phyloP scores from a whole-genome alignment of 2,888 invertebrate genomes.

The Bedellia somnulentella region DNA sequence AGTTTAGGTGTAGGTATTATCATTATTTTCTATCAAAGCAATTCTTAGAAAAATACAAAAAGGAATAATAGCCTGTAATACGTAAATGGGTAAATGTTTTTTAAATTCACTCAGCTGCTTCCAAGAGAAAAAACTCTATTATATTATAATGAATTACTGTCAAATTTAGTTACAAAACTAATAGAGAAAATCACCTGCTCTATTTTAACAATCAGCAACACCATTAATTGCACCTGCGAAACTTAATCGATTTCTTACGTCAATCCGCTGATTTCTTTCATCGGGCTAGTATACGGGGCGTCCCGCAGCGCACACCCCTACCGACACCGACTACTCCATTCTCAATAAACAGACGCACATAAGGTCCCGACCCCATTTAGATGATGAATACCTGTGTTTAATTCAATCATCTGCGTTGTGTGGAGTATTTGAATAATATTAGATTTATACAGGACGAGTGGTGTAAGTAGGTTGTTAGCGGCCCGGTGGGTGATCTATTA shows the following conservation, averaged over 20 bases:
- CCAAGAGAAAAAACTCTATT: too few species aligned
- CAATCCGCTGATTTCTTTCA: slow-evolving; percentile 19
- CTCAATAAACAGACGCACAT: slow-evolving; percentile 5
- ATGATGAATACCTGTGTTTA: slow-evolving; percentile 42
- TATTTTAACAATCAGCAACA: slow-evolving; percentile 16
- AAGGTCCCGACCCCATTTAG: slow-evolving; percentile 25
- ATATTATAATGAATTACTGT: too few species aligned
- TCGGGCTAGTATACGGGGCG: slow-evolving; percentile 18
- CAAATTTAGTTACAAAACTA: too few species aligned
- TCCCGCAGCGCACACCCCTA: slow-evolving; percentile 39
- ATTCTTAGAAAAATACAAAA: too few species aligned
- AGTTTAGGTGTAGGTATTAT: too few species aligned
- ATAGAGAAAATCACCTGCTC: slow-evolving; percentile 25
- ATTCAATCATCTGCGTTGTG: slow-evolving; percentile 34
- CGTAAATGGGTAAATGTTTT: too few species aligned
- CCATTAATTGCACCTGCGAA: slow-evolving; percentile 50
- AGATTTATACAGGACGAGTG: slow-evolving; percentile 14
- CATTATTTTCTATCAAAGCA: too few species aligned
- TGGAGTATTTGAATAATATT: too few species aligned
- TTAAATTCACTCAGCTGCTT: too few species aligned
- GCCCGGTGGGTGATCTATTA: slow-evolving; percentile 29
- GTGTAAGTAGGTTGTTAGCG: slow-evolving; percentile 28
- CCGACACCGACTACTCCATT: slow-evolving; percentile 10
- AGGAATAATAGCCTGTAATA: too few species aligned
- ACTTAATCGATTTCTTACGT: slow-evolving; percentile 35